phyloP scores from a whole-genome alignment of 2,797 vertebrate genomes.

The Liasis olivaceus region DNA sequence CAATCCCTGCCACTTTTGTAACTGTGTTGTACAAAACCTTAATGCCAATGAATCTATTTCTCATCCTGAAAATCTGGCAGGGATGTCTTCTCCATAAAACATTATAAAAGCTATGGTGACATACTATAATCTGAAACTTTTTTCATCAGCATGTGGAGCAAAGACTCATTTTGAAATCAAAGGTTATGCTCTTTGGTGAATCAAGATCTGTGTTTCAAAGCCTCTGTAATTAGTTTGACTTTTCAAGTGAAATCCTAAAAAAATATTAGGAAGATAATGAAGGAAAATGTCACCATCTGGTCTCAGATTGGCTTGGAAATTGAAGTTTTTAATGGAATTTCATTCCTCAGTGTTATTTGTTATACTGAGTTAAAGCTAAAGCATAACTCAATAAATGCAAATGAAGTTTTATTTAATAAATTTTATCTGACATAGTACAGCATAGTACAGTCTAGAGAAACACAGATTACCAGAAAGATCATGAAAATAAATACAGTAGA shows the following conservation, averaged over 20 bases:
- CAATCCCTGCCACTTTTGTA: background rate
- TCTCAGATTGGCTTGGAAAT: slow-evolving; percentile 43
- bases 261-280: slow-evolving; percentile 48
- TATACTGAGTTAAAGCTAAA: slow-evolving; percentile 49
- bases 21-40: background rate
- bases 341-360: slow-evolving; percentile 39
- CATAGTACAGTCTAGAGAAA: background rate
- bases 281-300: slow-evolving; percentile 70
- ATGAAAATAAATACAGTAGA: background rate
- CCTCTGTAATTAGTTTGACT: slow-evolving; percentile 45
- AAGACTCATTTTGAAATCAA: slow-evolving; percentile 35
- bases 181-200: slow-evolving; percentile 31
- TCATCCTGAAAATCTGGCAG: background rate
- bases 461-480: background rate
- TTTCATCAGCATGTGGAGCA: slow-evolving; percentile 28
- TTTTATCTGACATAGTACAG: background rate
- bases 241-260: slow-evolving; percentile 63
- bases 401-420: slow-evolving; percentile 18
- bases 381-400: slow-evolving; percentile 34
- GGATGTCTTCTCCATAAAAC: background rate
- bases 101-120: slow-evolving; percentile 8
- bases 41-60: background rate
- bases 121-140: slow-evolving; percentile 27
- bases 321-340: background rate
- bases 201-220: slow-evolving; percentile 26